phyloP scores from a whole-genome alignment of 1,140 invertebrate species.

The Nephila pilipes region DNA sequence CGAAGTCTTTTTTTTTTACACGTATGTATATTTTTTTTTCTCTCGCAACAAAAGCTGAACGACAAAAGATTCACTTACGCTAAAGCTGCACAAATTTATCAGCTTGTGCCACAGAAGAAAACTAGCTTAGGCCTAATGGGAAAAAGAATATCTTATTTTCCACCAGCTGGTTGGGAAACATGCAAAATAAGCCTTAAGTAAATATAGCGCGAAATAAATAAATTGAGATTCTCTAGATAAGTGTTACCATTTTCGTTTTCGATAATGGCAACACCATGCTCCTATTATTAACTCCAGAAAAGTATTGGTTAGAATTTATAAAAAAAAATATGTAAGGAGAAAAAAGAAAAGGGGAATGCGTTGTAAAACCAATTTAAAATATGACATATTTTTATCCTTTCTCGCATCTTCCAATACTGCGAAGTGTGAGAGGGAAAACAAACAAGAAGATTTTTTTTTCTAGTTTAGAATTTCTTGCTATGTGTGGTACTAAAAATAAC shows the following conservation, averaged over 20 bases:
- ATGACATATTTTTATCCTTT: conserved; percentile 38
- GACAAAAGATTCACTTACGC: conserved; percentile 20
- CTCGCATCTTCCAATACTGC: conserved; percentile 41
- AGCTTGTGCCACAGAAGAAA: neutral
- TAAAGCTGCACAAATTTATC: conserved; percentile 55
- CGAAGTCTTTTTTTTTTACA: neutral
- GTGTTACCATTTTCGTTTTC: conserved; percentile 25
- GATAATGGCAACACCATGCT: conserved; percentile 45
- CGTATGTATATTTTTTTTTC: neutral
- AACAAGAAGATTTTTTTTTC: conserved; percentile 12
- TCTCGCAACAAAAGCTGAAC: conserved; percentile 32
- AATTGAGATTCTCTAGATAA: conserved; percentile 52
- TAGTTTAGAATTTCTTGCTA: neutral
- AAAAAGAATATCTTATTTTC: conserved; percentile 45
- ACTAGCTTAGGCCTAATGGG: conserved; percentile 6
- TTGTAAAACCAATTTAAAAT: conserved; percentile 63
- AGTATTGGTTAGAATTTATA: conserved; percentile 8
- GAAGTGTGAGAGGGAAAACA: neutral
- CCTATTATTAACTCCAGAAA: conserved; percentile 36
- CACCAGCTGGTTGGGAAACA: conserved; percentile 36
- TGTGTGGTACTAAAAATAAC: conserved; percentile 26
- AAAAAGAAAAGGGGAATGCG: neutral
- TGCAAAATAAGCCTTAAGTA: conserved; percentile 46
- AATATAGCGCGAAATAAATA: conserved; percentile 40
- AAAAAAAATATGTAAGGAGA: neutral